Evolutionary conservation across 1,140 invertebrate species (phyloP).

Genomic region (Pogonognathellus flavescens): DNA sequence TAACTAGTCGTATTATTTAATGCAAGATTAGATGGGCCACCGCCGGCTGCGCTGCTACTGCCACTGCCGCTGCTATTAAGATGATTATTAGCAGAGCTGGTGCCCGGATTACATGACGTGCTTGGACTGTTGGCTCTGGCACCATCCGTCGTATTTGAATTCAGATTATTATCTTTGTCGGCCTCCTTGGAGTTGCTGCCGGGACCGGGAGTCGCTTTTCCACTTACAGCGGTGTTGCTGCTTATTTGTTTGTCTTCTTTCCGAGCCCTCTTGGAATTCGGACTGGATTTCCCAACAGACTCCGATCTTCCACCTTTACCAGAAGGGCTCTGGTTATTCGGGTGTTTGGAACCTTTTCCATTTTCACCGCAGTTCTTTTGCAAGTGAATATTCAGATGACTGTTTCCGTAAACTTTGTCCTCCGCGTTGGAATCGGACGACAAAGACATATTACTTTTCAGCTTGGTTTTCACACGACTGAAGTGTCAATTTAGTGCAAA

Average conservation of each 20-base stretch:
- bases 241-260: constrained; percentile 43
- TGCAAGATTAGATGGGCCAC: neutral
- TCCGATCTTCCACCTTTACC: constrained; percentile 19
- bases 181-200: constrained; percentile 25
- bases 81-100: neutral
- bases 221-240: constrained; percentile 9
- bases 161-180: constrained; percentile 9
- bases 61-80: neutral
- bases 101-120: neutral
- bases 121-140: neutral
- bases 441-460: neutral
- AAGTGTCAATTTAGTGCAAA: neutral
- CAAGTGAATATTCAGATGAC: neutral
- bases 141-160: neutral
- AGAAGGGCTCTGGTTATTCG: constrained; percentile 3
- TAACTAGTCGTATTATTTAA: neutral
- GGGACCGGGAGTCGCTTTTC: neutral
- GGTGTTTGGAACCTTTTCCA: constrained; percentile 32
- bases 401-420: constrained; percentile 26
- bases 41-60: constrained; percentile 13
- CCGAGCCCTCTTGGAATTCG: constrained; percentile 35
- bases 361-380: constrained; percentile 26
- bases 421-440: constrained; percentile 16
- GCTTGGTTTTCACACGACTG: neutral
- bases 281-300: constrained; percentile 42